These are phyloP conservation scores for Chloroceryle inda DNA, from an alignment of 2,797 vertebrate genomes.

Conservation along the genomic window DNA sequence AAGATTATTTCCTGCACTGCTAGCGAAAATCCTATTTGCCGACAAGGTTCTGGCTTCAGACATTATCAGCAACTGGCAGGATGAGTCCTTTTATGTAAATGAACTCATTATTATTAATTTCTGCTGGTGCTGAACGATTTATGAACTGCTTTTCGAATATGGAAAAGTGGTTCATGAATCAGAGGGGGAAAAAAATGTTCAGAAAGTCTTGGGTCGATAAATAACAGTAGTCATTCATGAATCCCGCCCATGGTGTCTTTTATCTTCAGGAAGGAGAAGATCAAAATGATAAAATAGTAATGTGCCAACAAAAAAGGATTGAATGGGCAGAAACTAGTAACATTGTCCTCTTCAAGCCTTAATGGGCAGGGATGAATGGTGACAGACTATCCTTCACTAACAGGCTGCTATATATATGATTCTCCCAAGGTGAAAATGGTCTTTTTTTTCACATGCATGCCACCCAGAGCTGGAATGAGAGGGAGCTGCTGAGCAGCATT, in stretches of 20 bases:
- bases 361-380: conserved; percentile 19
- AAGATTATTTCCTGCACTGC: conserved; percentile 27
- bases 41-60: conserved; percentile 57
- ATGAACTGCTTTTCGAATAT: conserved; percentile 81
- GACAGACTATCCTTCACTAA: neutral
- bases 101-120: conserved; percentile 85
- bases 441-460: neutral
- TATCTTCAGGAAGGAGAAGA: conserved; percentile 71
- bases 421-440: conserved; percentile 16
- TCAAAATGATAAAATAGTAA: conserved; percentile 63
- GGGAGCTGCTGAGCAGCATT: neutral
- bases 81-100: conserved; percentile 83
- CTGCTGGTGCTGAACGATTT: conserved; percentile 80
- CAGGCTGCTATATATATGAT: neutral
- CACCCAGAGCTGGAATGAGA: neutral
- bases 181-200: conserved; percentile 80
- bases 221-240: conserved; percentile 81
- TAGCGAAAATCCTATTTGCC: conserved; percentile 57
- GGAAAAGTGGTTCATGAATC: conserved; percentile 82
- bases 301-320: conserved; percentile 43
- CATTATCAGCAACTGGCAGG: conserved; percentile 78
- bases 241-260: conserved; percentile 77
- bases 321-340: conserved; percentile 26
- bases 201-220: conserved; percentile 81
- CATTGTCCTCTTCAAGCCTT: conserved; percentile 8